phyloP scores from a whole-genome alignment of 2,888 invertebrate species.

The Synanthedon vespiformis region DNA sequence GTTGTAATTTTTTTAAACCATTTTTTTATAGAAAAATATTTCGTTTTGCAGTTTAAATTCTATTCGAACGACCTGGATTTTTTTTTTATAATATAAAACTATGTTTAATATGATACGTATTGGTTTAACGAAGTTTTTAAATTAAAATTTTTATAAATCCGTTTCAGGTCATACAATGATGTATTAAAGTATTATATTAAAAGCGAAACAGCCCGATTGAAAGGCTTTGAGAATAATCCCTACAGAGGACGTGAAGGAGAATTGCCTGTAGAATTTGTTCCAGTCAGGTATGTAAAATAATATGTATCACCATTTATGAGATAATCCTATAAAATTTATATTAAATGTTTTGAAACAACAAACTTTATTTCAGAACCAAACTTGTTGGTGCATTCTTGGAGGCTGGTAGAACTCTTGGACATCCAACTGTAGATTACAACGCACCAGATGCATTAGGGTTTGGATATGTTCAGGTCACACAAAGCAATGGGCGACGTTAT shows the following conservation, averaged over 20 bases:
- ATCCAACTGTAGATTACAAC: slow-evolving; percentile 76
- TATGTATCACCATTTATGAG: not conserved
- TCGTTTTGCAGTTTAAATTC: too few species aligned
- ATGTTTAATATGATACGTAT: too few species aligned
- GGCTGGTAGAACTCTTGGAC: slow-evolving; percentile 73
- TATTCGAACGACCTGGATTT: too few species aligned
- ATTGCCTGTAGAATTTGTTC: slow-evolving; percentile 69
- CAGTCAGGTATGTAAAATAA: slow-evolving; percentile 23
- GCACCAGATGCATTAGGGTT: slow-evolving; percentile 70
- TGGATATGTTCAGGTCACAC: slow-evolving; percentile 72
- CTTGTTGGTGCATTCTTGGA: slow-evolving; percentile 74
- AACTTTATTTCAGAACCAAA: slow-evolving; percentile 33
- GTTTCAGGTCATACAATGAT: slow-evolving; percentile 70
- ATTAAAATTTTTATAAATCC: too few species aligned
- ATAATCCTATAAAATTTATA: not conserved
- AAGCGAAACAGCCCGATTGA: slow-evolving; percentile 58
- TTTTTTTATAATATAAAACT: too few species aligned
- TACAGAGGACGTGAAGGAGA: slow-evolving; percentile 71
- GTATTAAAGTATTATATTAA: slow-evolving; percentile 71
- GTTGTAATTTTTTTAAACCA: too few species aligned
- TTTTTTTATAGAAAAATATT: too few species aligned
- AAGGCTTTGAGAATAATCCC: slow-evolving; percentile 46
- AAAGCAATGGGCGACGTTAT: slow-evolving; percentile 67
- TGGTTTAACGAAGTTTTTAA: too few species aligned
- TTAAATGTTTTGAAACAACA: not conserved